Conservation (phyloP, 92 coral and sea anemone genomes). For the Nematostella vectensis region DNA sequence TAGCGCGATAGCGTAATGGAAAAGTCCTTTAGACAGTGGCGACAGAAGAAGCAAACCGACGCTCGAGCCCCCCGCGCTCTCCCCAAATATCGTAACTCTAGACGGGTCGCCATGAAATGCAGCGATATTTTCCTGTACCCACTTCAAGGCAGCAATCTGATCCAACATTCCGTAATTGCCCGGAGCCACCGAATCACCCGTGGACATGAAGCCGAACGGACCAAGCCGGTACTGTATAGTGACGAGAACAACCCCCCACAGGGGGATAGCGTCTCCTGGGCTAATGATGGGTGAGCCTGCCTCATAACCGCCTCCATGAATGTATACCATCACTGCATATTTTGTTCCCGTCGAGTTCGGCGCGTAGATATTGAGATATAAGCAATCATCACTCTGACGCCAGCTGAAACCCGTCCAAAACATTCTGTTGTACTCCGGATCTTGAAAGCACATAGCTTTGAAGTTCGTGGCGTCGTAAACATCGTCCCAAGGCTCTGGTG, state of each 20-base stretch:
- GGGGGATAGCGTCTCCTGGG: slow-evolving; percentile 73
- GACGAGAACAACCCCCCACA: slow-evolving; percentile 76
- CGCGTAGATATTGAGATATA: slow-evolving; percentile 60
- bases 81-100: slow-evolving; percentile 77
- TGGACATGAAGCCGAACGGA: slow-evolving; percentile 66
- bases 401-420: slow-evolving; percentile 46
- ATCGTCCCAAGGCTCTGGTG: slow-evolving; percentile 42
- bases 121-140: slow-evolving; percentile 63
- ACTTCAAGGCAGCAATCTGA: slow-evolving; percentile 65
- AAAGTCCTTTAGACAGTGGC: slow-evolving; percentile 59
- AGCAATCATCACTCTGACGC: slow-evolving; percentile 70
- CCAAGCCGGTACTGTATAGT: slow-evolving; percentile 84
- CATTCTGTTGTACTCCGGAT: slow-evolving; percentile 8
- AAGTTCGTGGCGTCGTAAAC: slow-evolving; percentile 52
- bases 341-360: slow-evolving; percentile 18
- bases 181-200: slow-evolving; percentile 58
- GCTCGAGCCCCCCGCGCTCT: slow-evolving; percentile 85
- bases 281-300: slow-evolving; percentile 68
- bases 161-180: slow-evolving; percentile 87
- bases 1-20: slow-evolving; percentile 64
- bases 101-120: slow-evolving; percentile 66
- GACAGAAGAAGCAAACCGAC: slow-evolving; percentile 64
- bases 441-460: slow-evolving; percentile 54
- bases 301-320: slow-evolving; percentile 85
- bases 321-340: slow-evolving; percentile 79